Conservation (phyloP, 2,797 vertebrate genomes). For the Girardinus metallicus region DNA sequence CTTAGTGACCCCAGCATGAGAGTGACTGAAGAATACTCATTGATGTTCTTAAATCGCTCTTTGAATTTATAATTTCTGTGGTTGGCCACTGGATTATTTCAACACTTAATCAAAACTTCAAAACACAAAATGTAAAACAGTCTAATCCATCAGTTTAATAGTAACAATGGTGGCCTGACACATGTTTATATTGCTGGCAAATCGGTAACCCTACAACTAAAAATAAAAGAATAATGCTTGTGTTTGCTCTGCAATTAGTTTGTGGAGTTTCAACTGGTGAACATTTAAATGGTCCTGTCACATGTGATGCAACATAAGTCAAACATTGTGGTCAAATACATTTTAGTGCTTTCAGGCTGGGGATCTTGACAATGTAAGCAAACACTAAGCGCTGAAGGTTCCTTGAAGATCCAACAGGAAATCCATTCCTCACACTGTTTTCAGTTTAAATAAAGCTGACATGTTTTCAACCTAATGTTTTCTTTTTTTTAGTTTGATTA, state of each 20-base stretch:
- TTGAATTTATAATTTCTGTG: constrained; percentile 9
- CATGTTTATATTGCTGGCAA: constrained; percentile 44
- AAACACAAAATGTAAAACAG: constrained; percentile 1
- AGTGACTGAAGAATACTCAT: not conserved
- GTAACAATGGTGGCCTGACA: constrained; percentile 23
- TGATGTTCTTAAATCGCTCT: constrained; percentile 11
- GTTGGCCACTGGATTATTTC: constrained; percentile 27
- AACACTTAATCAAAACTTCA: constrained; percentile 44
- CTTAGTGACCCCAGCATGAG: not conserved
- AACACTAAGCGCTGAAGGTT: constrained; percentile 27
- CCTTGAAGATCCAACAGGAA: constrained; percentile 31
- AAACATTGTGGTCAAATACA: constrained; percentile 48
- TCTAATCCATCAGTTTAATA: constrained; percentile 34
- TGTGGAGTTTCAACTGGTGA: constrained; percentile 28
- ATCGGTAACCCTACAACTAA: constrained; percentile 54
- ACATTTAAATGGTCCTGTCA: constrained; percentile 34
- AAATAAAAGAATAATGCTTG: constrained; percentile 34
- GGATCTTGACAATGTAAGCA: constrained; percentile 21
- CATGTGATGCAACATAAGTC: constrained; percentile 32
- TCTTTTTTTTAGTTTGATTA: constrained; percentile 34
- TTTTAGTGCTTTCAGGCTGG: constrained; percentile 24
- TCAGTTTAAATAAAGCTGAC: constrained; percentile 12
- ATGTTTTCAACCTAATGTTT: constrained; percentile 10
- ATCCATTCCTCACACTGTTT: constrained; percentile 1
- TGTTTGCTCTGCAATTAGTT: constrained; percentile 40